phyloP scores from a whole-genome alignment of 53 echinoderm and acorn worm species.

The Apostichopus leukothele region DNA sequence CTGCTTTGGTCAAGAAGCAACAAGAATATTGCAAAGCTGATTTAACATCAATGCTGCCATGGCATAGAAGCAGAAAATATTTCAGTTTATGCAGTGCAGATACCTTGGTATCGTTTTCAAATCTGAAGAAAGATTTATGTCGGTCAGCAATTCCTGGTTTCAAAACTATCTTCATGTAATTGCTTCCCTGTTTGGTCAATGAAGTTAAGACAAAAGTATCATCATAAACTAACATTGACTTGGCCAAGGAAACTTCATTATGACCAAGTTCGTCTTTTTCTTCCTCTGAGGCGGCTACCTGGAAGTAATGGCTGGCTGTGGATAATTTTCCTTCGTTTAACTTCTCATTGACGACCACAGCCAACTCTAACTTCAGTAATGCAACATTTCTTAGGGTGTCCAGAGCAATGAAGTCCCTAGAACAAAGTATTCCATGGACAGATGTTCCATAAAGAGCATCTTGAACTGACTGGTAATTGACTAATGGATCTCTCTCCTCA shows the following conservation, averaged over 20 bases:
- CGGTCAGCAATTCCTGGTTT: neutral
- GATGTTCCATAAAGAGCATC: neutral
- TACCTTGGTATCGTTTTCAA: neutral
- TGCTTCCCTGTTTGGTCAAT: neutral
- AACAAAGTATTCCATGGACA: neutral
- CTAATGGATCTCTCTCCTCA: neutral
- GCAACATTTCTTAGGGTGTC: constrained; percentile 7
- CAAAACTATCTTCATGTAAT: neutral
- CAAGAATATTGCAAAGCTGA: constrained; percentile 17
- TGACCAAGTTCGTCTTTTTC: neutral
- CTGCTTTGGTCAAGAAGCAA: constrained; percentile 27
- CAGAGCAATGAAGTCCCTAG: constrained; percentile 14
- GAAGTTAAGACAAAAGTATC: neutral
- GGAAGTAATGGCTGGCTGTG: neutral
- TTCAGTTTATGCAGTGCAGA: constrained; percentile 28
- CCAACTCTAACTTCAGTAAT: neutral
- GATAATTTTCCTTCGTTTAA: neutral
- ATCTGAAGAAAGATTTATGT: constrained; percentile 4
- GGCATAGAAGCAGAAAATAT: constrained; percentile 14
- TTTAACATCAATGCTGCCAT: neutral
- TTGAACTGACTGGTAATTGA: neutral
- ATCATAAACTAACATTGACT: neutral
- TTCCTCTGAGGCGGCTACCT: neutral
- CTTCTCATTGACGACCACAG: constrained; percentile 14
- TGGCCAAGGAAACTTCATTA: neutral